A percentile compares a stretch with the other conserved stretches of the same genome.
These are phyloP conservation scores for Myotis pilosus DNA, from an alignment of 2,797 vertebrate species.

Conservation along the genomic window DNA sequence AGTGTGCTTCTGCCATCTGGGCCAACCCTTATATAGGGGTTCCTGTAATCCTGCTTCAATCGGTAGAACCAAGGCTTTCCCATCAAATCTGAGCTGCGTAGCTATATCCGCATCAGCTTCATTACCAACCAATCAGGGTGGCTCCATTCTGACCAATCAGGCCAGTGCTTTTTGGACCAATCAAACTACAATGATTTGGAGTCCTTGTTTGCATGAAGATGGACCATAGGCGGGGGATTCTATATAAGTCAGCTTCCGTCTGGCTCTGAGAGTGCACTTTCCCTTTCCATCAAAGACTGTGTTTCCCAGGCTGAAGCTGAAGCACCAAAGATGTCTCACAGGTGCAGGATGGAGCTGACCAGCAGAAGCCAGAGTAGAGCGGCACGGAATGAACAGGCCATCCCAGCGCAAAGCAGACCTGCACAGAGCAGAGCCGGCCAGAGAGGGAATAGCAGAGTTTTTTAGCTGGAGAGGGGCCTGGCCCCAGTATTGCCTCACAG, in stretches of 20 bases:
- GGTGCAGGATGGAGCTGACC: neutral
- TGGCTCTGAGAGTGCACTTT: neutral
- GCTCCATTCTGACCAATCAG: neutral
- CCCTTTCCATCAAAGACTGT: neutral
- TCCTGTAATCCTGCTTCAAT: neutral
- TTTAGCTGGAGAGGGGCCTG: neutral
- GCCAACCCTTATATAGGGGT: neutral
- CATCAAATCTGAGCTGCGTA: neutral
- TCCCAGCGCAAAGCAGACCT: neutral
- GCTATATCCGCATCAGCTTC: neutral
- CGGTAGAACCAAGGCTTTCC: neutral
- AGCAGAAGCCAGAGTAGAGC: neutral
- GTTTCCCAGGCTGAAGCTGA: neutral
- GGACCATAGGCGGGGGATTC: neutral
- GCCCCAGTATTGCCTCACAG: neutral
- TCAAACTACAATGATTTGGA: neutral
- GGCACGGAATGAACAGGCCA: neutral
- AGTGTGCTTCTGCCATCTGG: neutral
- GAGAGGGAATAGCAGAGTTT: neutral
- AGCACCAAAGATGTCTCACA: neutral
- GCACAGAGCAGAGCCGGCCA: neutral
- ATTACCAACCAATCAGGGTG: neutral
- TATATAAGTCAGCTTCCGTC: neutral
- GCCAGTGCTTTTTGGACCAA: neutral
- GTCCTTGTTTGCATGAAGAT: neutral